These are phyloP conservation scores for Phataginus tetradactyla DNA, from an alignment of 2,797 vertebrate species.

Conservation along the genomic window DNA sequence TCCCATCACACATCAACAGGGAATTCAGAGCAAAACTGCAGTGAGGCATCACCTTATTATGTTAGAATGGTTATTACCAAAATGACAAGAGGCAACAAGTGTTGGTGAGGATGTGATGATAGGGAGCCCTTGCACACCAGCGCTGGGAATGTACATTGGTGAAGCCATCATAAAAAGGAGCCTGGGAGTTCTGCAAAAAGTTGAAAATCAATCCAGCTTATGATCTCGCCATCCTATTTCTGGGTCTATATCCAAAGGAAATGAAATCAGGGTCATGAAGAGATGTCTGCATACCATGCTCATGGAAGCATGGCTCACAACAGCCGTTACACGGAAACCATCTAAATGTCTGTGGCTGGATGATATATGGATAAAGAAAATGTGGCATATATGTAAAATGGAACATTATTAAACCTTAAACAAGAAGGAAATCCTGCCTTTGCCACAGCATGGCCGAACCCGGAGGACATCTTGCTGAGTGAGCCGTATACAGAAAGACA, in stretches of 20 bases:
- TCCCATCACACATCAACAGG: too few species aligned
- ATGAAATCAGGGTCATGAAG: not conserved
- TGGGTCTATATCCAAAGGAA: not conserved
- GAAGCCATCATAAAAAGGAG: not conserved
- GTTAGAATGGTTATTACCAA: not conserved
- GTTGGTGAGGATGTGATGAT: not conserved
- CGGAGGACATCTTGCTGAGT: not conserved
- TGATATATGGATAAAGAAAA: not conserved
- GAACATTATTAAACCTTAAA: not conserved
- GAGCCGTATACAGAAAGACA: too few species aligned
- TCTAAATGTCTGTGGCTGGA: not conserved
- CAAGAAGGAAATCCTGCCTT: not conserved
- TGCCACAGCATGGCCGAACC: not conserved
- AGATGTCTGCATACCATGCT: not conserved
- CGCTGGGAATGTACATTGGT: too few species aligned
- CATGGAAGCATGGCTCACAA: not conserved
- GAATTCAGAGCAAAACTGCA: not conserved
- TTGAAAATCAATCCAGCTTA: too few species aligned
- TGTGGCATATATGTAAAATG: not conserved
- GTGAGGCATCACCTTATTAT: not conserved
- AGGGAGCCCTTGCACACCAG: fast-evolving
- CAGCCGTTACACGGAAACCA: not conserved
- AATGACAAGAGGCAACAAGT: not conserved
- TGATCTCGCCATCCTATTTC: not conserved
- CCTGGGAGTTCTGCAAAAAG: not conserved